Percentiles rank a stretch among this genome's conserved stretches.
Evolutionary conservation across 2,888 invertebrate genomes (phyloP).

Genomic region (Drosophila greeni): DNA sequence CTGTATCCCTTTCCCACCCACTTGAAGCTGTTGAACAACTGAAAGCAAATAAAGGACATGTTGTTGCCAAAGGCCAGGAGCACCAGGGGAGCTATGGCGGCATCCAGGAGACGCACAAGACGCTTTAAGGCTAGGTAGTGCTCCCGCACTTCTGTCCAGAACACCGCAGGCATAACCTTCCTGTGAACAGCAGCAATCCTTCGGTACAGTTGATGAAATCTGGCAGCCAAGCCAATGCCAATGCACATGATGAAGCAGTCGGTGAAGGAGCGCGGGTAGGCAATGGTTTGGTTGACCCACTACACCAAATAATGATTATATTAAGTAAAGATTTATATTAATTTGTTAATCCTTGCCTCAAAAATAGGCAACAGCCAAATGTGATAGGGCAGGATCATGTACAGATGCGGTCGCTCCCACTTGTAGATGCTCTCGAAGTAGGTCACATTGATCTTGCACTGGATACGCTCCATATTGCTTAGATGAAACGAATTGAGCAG

Average conservation of each 20-base stretch:
- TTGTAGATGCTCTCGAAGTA: slow-evolving; percentile 70
- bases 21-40: slow-evolving; percentile 82
- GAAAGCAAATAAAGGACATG: slow-evolving; percentile 87
- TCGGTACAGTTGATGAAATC: slow-evolving; percentile 83
- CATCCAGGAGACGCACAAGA: slow-evolving; percentile 83
- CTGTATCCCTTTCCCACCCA: slow-evolving; percentile 40
- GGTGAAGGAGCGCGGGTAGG: slow-evolving; percentile 85
- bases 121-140: slow-evolving; percentile 84
- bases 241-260: slow-evolving; percentile 85
- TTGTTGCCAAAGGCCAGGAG: slow-evolving; percentile 85
- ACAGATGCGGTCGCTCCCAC: slow-evolving; percentile 72
- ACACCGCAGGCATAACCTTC: slow-evolving; percentile 76
- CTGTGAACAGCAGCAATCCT: slow-evolving; percentile 79
- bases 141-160: slow-evolving; percentile 84
- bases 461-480: slow-evolving; percentile 66
- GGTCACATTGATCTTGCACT: slow-evolving; percentile 71
- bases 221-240: slow-evolving; percentile 83
- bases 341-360: slow-evolving; percentile 56
- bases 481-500: slow-evolving; percentile 65
- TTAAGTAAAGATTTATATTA: not conserved
- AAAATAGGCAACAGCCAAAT: slow-evolving; percentile 69
- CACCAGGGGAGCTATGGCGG: slow-evolving; percentile 82
- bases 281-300: slow-evolving; percentile 79
- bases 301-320: slow-evolving; percentile 31
- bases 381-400: slow-evolving; percentile 63